Base-by-base conservation (phyloP, 2,888 invertebrate genomes). In the Drosophila greeni region DNA sequence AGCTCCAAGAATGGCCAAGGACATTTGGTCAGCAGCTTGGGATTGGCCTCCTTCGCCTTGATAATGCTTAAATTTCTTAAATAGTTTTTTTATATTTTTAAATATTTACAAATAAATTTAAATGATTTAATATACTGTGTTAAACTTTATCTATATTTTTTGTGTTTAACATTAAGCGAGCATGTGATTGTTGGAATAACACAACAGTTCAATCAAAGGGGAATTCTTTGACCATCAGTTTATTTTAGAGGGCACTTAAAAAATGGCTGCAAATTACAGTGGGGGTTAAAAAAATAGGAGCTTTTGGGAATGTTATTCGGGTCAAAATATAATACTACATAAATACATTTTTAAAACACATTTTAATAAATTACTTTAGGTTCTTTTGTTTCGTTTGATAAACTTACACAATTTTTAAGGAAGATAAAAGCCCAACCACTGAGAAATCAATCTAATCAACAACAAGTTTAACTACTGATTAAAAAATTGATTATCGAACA, bases 11-110 rank as follows among this genome's bases (percentile, higher is more conserved):
- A 67, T 72, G 1, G 37, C 1, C 52, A 53, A 18, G 56, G 47
- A 7, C 53, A 61, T 20, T 54, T 26, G 18, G 12, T 66, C 2
- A 24, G 74, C 0, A 72, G 58, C 0, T 37, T 76, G 0, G 43
- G 74, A 20, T 3, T 84, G 14, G 72, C 66, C 3, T 26, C 61
- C 14, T 7, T 78, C 3, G 34, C 66, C 14, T 20, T 83, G 47
- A 12, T 81, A n/a, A 8, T 57, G 37, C 7, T 67, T 20, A 57
- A 60, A 29, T 29, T 53, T 2, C 18, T 67, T 3, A 56, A 66
- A 11, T 81, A 48, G 62, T 51, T 36, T 3, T 43, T 7, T 33
- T 5, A 23, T 43, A 2, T 26, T 31, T 42, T 42, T 5, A 5
- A 42, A 40, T n/a, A 2, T n/a, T 24, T 5, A 42, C 24, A 39